Evolutionary conservation across 1,140 invertebrate species (phyloP).

Genomic region (Apolygus lucorum): DNA sequence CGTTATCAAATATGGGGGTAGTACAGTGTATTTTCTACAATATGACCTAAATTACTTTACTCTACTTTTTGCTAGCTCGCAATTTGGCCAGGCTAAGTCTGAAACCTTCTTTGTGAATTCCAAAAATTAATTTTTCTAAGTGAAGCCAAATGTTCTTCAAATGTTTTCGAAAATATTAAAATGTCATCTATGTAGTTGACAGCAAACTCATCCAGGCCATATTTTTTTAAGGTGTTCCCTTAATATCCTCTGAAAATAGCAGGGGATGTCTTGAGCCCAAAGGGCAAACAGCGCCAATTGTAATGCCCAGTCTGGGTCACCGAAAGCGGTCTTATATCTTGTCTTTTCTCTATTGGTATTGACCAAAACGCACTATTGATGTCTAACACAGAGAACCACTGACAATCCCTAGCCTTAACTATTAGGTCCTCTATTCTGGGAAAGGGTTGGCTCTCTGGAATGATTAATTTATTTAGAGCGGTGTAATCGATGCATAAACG

Average conservation of each 20-base stretch:
- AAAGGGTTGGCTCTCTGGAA: slow-evolving; percentile 29
- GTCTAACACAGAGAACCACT: slow-evolving; percentile 30
- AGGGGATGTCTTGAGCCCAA: slow-evolving; percentile 30
- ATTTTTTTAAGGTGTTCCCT: slow-evolving; percentile 40
- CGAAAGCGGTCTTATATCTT: slow-evolving; percentile 32
- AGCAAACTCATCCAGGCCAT: slow-evolving; percentile 42
- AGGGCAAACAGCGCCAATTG: slow-evolving; percentile 19
- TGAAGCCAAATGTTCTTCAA: slow-evolving; percentile 32
- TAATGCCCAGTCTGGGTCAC: slow-evolving; percentile 29
- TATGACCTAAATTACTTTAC: slow-evolving; percentile 35
- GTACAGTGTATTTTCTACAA: slow-evolving; percentile 31
- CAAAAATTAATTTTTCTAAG: slow-evolving; percentile 24
- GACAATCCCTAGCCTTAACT: slow-evolving; percentile 25
- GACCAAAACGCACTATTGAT: slow-evolving; percentile 34
- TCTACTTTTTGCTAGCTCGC: slow-evolving; percentile 34
- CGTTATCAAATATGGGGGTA: slow-evolving; percentile 32
- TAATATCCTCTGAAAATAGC: slow-evolving; percentile 39
- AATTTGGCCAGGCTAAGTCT: slow-evolving; percentile 37
- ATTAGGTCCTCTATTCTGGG: slow-evolving; percentile 30
- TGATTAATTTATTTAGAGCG: slow-evolving; percentile 25
- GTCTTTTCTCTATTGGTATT: slow-evolving; percentile 30
- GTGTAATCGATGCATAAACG: slow-evolving; percentile 31
- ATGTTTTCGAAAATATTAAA: slow-evolving; percentile 32
- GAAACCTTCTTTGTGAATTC: slow-evolving; percentile 35
- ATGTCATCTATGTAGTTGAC: slow-evolving; percentile 38